Evolutionary conservation across 2,888 invertebrate genomes (phyloP).

Genomic region (Plusia festucae): DNA sequence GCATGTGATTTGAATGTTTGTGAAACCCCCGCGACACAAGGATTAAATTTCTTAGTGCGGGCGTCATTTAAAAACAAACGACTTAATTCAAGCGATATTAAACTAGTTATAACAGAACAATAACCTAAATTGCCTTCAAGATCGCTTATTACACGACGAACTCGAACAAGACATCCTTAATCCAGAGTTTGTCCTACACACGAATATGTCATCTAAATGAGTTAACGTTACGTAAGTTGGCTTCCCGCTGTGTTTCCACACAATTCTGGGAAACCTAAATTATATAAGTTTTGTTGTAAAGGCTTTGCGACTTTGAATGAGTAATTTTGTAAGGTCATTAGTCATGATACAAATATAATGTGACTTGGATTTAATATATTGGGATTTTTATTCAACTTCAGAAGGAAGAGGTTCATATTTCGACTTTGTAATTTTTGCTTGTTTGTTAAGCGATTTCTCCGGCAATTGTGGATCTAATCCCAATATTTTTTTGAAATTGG

Average conservation of each 20-base stretch:
- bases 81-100: not conserved
- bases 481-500: no score
- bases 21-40: no score
- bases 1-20: no score
- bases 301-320: conserved; percentile 14
- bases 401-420: no score
- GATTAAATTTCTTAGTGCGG: no score
- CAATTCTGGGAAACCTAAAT: conserved; percentile 24
- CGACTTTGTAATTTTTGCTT: no score
- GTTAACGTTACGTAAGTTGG: conserved; percentile 3
- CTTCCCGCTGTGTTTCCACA: not conserved
- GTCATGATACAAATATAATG: not conserved
- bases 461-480: no score
- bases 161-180: conserved; percentile 9
- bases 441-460: no score
- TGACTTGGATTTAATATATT: not conserved
- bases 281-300: conserved; percentile 43
- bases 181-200: not conserved
- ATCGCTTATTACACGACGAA: not conserved
- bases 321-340: conserved; percentile 10
- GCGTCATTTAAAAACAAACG: no score
- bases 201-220: conserved; percentile 29
- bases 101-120: not conserved
- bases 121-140: not conserved
- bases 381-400: no score